These are phyloP conservation scores for Ailurus styani DNA, from an alignment of 2,113 vertebrate genomes.

Conservation along the genomic window DNA sequence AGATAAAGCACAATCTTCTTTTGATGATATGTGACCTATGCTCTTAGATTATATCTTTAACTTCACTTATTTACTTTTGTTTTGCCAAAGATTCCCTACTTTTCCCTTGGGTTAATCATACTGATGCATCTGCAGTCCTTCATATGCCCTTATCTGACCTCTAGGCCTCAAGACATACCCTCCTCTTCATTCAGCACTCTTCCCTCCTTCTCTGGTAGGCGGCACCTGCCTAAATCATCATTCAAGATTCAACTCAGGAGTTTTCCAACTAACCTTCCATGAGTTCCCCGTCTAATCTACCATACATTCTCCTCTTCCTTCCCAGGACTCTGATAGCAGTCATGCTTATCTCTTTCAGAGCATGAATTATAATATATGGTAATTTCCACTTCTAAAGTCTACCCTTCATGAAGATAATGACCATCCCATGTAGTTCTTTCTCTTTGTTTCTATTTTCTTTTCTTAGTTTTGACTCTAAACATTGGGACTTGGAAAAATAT, in stretches of 20 bases:
- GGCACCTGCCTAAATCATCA: neutral
- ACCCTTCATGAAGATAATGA: neutral
- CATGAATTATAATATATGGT: neutral
- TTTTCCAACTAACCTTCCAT: neutral
- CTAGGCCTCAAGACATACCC: neutral
- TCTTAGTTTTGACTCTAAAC: neutral
- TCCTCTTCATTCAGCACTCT: neutral
- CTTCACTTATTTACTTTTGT: neutral
- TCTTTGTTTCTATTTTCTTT: neutral
- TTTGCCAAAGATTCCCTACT: neutral
- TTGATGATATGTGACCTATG: neutral
- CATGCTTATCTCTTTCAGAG: neutral
- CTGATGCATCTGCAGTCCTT: neutral
- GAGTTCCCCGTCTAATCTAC: neutral
- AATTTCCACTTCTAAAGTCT: neutral
- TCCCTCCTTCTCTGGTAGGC: too few species aligned
- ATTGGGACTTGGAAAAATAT: neutral
- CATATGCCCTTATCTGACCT: neutral
- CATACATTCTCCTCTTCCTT: fast-evolving
- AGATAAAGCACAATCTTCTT: neutral
- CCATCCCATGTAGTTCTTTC: neutral
- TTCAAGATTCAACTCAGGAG: neutral
- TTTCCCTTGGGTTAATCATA: neutral
- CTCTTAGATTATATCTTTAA: neutral
- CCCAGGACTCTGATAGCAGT: neutral